phyloP scores from a whole-genome alignment of 2,888 invertebrate species.

The Drosophila affinis region DNA sequence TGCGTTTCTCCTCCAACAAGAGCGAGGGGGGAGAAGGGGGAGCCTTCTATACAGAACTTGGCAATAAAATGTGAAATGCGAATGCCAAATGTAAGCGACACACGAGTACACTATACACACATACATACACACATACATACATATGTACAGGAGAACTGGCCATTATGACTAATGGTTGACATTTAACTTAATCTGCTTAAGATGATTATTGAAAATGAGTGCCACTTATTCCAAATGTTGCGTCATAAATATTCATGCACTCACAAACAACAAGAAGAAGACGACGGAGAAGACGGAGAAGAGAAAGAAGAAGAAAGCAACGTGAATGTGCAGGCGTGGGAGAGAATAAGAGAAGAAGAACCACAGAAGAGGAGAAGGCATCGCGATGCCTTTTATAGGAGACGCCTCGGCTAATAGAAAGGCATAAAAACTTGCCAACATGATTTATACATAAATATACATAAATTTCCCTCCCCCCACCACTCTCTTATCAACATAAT shows the following conservation, averaged over 20 bases:
- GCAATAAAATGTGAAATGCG: constrained; percentile 69
- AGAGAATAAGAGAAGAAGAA: neutral
- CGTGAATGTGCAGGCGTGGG: constrained; percentile 24
- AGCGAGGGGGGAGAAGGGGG: constrained; percentile 17
- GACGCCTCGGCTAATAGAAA: constrained; percentile 71
- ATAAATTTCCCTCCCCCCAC: constrained; percentile 10
- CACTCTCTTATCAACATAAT: constrained; percentile 44
- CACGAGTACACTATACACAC: constrained; percentile 11
- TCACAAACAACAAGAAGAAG: constrained; percentile 32
- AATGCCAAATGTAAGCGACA: constrained; percentile 69
- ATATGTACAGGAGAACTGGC: constrained; percentile 61
- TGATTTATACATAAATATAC: constrained; percentile 71
- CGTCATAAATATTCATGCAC: constrained; percentile 79
- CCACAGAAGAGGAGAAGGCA: neutral
- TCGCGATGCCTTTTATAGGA: constrained; percentile 40
- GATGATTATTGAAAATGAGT: constrained; percentile 79
- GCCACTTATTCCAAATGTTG: constrained; percentile 79
- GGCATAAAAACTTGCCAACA: constrained; percentile 80
- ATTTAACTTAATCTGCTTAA: constrained; percentile 79
- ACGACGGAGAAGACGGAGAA: constrained; percentile 25
- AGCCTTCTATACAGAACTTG: constrained; percentile 58
- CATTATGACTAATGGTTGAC: constrained; percentile 78
- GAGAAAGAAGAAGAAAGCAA: constrained; percentile 18
- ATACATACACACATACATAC: neutral
- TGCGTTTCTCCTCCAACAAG: constrained; percentile 60